phyloP scores from a whole-genome alignment of 2,113 vertebrate genomes.

The Pimephales promelas region DNA sequence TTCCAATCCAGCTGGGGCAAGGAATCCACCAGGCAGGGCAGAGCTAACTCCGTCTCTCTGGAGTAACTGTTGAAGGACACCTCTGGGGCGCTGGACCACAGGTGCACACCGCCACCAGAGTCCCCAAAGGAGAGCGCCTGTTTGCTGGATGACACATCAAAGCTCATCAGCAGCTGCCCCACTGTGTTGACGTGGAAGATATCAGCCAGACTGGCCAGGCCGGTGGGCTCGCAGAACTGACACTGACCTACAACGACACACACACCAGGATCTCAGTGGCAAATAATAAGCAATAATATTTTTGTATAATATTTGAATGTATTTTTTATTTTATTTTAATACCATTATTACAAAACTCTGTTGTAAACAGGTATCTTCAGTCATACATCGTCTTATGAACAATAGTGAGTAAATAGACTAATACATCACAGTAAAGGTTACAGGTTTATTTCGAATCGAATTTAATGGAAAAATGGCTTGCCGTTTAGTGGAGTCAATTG shows the following conservation, averaged over 20 bases:
- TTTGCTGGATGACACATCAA: conserved; percentile 94
- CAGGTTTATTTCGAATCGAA: neutral
- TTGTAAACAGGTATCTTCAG: neutral
- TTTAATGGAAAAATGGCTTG: too few species aligned
- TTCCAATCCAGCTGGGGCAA: conserved; percentile 95
- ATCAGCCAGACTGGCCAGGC: conserved; percentile 91
- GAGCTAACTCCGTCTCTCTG: conserved; percentile 91
- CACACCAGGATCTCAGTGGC: neutral
- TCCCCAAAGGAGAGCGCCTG: conserved; percentile 95
- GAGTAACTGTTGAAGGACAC: conserved; percentile 92
- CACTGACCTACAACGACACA: conserved; percentile 82
- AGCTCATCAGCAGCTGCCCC: conserved; percentile 95
- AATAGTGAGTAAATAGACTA: neutral
- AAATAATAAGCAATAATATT: neutral
- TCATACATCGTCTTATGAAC: neutral
- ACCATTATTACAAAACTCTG: neutral
- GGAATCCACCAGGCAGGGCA: conserved; percentile 92
- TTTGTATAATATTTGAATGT: neutral
- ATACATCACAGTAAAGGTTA: neutral
- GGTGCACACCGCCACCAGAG: conserved; percentile 92
- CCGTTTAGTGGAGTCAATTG: too few species aligned
- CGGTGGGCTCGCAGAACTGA: conserved; percentile 98
- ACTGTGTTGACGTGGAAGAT: conserved; percentile 95
- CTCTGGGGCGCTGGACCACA: conserved; percentile 92
- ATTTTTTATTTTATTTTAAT: too few species aligned